Base-by-base conservation (phyloP, 2,888 invertebrate species). In the Bellardia bayeri region DNA sequence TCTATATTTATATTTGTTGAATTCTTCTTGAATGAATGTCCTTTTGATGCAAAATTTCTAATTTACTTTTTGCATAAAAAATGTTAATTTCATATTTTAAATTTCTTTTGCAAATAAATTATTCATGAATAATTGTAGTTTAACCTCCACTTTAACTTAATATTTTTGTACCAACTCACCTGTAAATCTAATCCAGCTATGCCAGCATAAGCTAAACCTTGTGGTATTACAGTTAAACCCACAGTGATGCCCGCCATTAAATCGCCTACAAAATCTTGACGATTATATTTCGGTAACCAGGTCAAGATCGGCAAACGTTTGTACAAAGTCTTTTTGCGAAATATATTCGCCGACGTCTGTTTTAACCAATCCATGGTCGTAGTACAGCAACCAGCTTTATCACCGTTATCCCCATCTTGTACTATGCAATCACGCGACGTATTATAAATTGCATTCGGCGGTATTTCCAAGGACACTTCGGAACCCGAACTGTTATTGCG, bases 191-290 rank as follows among this genome's bases (percentile, higher is more conserved):
- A 93, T 23, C 97, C 96, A 51, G 97, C 97, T 85, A 97, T 96
- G 92, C 96, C 96, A 42, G 97, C 95, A 94, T 97, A 97, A 11
- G 97, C 97, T 88, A 97, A 94, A 16, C 97, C 97, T 94, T 98
- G 98, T 14, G 98, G 98, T 79, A 94, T 94, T 37, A 94, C 94
- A 9, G 93, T 94, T 75, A 94, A 81, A 8, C 98, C 98, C 37
- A 98, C 98, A 0, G 98, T 98, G 75, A 98, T 94, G 78, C 98
- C 98, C 13, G 98, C 98, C 89, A 99, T 97, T 64, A 98, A 93
- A 94, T 99, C 98, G 6, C 98, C 97, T 82, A 98, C 93, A 13
- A 97, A 96, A 93, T 96, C 95, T 88, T 95, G 95, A 37, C 94
- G 93, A 90, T 95, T 96, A 94, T 98, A 98, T 90, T 94, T 95